Conservation (phyloP, 2,113 vertebrate genomes). For the Alexandromys fortis region DNA sequence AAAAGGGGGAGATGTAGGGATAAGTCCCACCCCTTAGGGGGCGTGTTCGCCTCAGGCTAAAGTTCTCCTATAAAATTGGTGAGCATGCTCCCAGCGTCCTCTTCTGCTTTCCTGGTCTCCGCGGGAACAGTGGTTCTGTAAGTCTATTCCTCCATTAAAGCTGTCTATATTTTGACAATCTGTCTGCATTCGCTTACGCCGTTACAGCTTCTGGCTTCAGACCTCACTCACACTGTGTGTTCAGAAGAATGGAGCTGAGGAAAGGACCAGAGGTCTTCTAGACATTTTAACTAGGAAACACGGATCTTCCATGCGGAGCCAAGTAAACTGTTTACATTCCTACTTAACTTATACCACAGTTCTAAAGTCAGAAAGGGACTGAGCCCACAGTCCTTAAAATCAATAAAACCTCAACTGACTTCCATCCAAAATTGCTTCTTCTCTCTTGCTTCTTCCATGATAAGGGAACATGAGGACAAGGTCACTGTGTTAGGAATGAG, state of each 20-base stretch:
- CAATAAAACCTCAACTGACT: neutral
- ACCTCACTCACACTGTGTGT: too few species aligned
- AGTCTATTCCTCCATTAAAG: too few species aligned
- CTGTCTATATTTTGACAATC: too few species aligned
- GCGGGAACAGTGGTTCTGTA: too few species aligned
- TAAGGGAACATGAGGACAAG: neutral
- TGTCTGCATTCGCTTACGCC: too few species aligned
- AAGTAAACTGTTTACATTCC: neutral
- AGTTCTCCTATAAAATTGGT: too few species aligned
- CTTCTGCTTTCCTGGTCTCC: too few species aligned
- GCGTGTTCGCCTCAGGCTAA: too few species aligned
- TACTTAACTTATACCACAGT: neutral
- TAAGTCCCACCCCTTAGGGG: too few species aligned
- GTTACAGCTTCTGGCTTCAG: neutral
- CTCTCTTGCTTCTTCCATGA: neutral
- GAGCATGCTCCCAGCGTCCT: too few species aligned
- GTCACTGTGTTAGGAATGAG: neutral
- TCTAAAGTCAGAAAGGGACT: neutral
- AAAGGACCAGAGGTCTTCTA: neutral
- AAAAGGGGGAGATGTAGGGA: too few species aligned
- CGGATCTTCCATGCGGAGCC: neutral
- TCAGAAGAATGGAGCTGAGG: neutral
- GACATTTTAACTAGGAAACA: neutral
- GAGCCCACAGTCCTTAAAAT: neutral
- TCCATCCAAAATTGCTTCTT: neutral